These are phyloP conservation scores for Etheostoma nigrum DNA, from an alignment of 2,797 vertebrate genomes.

Conservation along the genomic window DNA sequence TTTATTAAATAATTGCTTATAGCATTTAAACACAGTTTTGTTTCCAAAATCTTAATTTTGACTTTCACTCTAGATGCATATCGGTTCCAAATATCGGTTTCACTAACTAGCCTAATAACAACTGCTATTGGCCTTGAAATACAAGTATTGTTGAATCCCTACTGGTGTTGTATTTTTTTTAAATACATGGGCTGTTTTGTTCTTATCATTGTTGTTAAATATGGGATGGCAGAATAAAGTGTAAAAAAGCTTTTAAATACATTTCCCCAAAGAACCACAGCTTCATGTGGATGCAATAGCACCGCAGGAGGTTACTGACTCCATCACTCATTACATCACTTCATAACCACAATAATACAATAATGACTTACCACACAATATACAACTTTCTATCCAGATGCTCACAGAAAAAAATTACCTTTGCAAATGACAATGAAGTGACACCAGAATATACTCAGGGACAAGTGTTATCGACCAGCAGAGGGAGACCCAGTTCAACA, in stretches of 20 bases:
- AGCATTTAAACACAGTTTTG: too few species aligned
- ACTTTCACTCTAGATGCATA: too few species aligned
- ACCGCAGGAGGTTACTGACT: background rate
- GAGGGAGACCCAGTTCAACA: conserved; percentile 56
- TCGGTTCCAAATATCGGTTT: too few species aligned
- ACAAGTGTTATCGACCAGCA: conserved; percentile 31
- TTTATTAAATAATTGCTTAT: too few species aligned
- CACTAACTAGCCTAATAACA: too few species aligned
- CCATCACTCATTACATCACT: background rate
- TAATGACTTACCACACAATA: background rate
- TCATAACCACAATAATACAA: background rate
- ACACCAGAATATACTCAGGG: background rate
- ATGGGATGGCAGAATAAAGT: background rate
- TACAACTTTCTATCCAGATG: background rate
- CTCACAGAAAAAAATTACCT: too few species aligned
- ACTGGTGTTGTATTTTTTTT: too few species aligned
- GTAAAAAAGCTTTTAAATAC: background rate
- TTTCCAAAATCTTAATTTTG: too few species aligned
- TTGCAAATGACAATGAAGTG: background rate
- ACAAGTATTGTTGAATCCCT: too few species aligned
- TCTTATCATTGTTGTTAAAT: background rate
- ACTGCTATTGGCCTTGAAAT: too few species aligned
- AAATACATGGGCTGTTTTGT: background rate
- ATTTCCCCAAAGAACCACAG: background rate
- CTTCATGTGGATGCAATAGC: too few species aligned